Evolutionary conservation across 2,113 vertebrate genomes (phyloP), one percentile per base, ranked within the genome.

Genomic region (Pan paniscus): DNA sequence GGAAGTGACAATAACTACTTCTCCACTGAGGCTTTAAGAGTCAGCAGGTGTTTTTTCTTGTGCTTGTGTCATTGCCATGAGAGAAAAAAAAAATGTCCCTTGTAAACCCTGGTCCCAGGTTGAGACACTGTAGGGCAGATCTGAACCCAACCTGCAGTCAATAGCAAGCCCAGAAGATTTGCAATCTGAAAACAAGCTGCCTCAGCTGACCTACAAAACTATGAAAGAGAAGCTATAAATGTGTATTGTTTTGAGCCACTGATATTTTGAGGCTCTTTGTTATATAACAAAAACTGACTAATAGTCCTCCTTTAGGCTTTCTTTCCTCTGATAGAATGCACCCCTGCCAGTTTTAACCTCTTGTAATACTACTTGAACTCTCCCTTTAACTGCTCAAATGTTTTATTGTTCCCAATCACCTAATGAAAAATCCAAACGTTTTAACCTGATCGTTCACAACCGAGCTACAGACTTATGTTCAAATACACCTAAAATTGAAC

Each of bases 381-480:
- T 87, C 55, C 16, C 8, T 23, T 93, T 96, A 75, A 89, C 23
- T 70, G 35, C 8, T 90, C 32, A 92, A 83, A 75, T 92, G 68
- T 46, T 95, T 97, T 92, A 94, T 92, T 87, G 27, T 61, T 94
- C 61, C 55, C 75, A 93, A 18, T 70, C 25, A 88, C 64, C n/a
- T 90, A 79, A 93, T 75, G 43, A 97, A 96, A 97, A 89, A 67
- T 64, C 50, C n/a, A 95, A 73, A 87, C 1, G 0, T 59, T 96
- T 95, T 75, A 94, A 89, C 84, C 27, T 87, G 32, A 87, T 80
- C 10, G 0, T 92, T 97, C 80, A 92, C 27, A 82, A n/a, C 14
- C 8, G 61, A 46, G 35, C 4, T 30, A 48, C 40, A 75, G 78
- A 57, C 6, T 73, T 61, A 83, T 43, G 22, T 73, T 78, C 68